Evolutionary conservation across 2,888 invertebrate species (phyloP).

Genomic region (Lasioglossum zephyrum): DNA sequence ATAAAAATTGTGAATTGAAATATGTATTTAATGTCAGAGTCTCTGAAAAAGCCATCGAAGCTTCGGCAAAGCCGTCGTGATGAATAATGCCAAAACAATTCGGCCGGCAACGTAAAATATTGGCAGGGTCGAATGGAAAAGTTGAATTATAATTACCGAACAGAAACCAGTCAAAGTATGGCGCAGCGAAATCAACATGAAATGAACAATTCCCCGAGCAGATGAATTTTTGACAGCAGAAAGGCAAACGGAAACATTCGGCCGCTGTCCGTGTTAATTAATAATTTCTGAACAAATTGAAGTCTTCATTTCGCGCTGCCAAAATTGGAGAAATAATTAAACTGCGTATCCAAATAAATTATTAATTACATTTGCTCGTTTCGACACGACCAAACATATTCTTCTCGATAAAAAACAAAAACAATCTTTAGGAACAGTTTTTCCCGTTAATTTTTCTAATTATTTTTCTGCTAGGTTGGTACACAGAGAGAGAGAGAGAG

Average conservation of each 20-base stretch:
- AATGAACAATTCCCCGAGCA: neutral
- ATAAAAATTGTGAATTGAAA: neutral
- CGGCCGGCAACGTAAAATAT: neutral
- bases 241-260: neutral
- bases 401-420: neutral
- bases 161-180: neutral
- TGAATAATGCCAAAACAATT: neutral
- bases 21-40: no score
- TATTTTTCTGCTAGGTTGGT: neutral
- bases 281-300: neutral
- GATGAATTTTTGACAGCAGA: neutral
- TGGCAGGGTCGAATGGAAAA: neutral
- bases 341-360: neutral
- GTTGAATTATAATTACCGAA: conserved; percentile 2
- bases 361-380: neutral
- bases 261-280: neutral
- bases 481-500: neutral
- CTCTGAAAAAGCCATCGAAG: no score
- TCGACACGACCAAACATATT: neutral
- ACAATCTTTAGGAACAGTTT: neutral
- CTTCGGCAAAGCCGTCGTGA: neutral
- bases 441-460: neutral
- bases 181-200: neutral
- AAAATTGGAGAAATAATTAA: conserved; percentile 4
- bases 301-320: neutral